Percentiles rank a stretch among this genome's conserved stretches.
Evolutionary conservation across 2,797 vertebrate species (phyloP).

Genomic region (Pelodytes ibericus): DNA sequence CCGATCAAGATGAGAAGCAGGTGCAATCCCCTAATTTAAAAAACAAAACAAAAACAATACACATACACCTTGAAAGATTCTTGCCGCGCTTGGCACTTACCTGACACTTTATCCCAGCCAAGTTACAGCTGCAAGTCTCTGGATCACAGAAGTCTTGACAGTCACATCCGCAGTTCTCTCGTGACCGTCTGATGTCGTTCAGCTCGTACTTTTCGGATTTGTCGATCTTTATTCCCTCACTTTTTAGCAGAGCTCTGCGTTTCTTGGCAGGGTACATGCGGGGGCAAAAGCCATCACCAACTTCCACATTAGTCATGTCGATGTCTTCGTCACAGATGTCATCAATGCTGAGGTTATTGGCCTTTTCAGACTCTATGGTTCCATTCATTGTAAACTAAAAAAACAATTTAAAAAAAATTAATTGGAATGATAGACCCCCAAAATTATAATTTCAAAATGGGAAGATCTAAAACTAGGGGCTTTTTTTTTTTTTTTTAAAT

Average conservation of each 20-base stretch:
- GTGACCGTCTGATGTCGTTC: conserved; percentile 85
- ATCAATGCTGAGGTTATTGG: conserved; percentile 79
- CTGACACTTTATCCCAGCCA: conserved; percentile 97
- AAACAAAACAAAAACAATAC: too few species aligned
- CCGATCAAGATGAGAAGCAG: too few species aligned
- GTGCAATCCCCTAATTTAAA: too few species aligned
- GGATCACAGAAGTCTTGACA: conserved; percentile 94
- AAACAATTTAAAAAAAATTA: background rate
- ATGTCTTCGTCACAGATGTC: conserved; percentile 86
- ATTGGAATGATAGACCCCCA: too few species aligned
- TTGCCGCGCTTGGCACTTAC: conserved; percentile 66
- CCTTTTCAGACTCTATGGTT: conserved; percentile 81
- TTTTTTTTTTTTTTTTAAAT: background rate
- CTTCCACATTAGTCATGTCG: conserved; percentile 74
- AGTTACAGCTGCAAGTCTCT: conserved; percentile 91
- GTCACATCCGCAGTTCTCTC: conserved; percentile 92
- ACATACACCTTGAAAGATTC: background rate
- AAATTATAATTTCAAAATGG: too few species aligned
- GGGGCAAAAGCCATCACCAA: conserved; percentile 87
- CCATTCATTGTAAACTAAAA: conserved; percentile 85
- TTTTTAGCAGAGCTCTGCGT: conserved; percentile 85
- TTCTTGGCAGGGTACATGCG: conserved; percentile 88
- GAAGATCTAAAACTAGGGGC: too few species aligned
- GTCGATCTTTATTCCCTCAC: conserved; percentile 89
- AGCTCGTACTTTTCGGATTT: conserved; percentile 93